These are phyloP conservation scores for Myrmecophaga tridactyla DNA, from an alignment of 2,113 vertebrate genomes.

Conservation along the genomic window DNA sequence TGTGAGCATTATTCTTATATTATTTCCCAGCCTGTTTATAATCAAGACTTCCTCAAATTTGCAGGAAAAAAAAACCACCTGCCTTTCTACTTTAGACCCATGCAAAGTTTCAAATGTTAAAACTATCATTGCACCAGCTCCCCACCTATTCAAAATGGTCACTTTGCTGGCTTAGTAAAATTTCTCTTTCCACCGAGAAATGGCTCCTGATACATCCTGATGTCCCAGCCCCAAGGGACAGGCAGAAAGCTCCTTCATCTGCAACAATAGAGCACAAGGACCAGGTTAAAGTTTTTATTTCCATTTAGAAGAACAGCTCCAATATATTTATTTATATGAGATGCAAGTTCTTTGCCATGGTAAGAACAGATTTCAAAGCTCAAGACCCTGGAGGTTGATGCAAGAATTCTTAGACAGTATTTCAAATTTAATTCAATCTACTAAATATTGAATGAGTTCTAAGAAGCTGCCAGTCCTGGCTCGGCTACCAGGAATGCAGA, in stretches of 20 bases:
- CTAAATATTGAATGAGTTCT: constrained; percentile 33
- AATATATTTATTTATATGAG: too few relatives aligned
- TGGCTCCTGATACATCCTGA: neutral
- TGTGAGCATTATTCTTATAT: rapidly evolving
- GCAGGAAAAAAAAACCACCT: neutral
- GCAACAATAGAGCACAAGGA: rapidly evolving
- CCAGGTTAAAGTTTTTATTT: neutral
- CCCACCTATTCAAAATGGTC: neutral
- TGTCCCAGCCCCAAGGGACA: neutral
- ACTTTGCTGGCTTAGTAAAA: neutral
- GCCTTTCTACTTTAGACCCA: neutral
- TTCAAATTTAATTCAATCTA: constrained; percentile 34
- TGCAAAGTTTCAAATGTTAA: too few relatives aligned
- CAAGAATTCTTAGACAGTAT: neutral
- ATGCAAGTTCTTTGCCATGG: neutral
- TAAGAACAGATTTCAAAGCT: neutral
- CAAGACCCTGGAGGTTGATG: neutral
- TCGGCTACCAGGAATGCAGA: neutral
- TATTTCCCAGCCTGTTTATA: neutral
- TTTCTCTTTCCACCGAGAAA: neutral
- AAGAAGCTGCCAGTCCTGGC: neutral
- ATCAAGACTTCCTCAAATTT: neutral
- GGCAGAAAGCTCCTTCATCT: neutral
- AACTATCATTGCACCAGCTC: neutral
- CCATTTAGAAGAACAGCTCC: neutral